Percentiles rank a stretch among this genome's conserved stretches.
phyloP scores from a whole-genome alignment of 2,797 vertebrate species.

The Chiloscyllium punctatum region DNA sequence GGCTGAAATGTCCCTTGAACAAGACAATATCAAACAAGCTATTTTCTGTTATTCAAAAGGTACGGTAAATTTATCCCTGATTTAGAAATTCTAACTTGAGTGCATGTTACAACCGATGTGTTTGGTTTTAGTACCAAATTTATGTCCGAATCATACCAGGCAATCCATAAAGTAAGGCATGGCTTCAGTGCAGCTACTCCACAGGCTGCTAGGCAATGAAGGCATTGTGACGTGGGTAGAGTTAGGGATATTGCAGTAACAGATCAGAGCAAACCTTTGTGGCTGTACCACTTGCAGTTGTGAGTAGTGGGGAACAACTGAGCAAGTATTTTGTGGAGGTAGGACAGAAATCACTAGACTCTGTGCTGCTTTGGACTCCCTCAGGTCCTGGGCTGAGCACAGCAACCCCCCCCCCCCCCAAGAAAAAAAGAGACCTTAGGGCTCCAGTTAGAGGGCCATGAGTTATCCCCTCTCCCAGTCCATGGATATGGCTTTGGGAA shows the following conservation, averaged over 20 bases:
- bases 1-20: constrained; percentile 94
- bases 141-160: neutral
- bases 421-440: too few relatives aligned
- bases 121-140: neutral
- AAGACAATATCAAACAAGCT: constrained; percentile 91
- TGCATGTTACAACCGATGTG: neutral
- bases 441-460: too few relatives aligned
- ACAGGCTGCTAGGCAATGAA: neutral
- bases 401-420: too few relatives aligned
- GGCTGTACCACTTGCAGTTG: neutral
- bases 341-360: too few relatives aligned
- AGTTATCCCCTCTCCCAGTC: too few relatives aligned
- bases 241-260: neutral
- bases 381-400: too few relatives aligned
- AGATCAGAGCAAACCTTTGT: neutral
- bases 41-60: constrained; percentile 93
- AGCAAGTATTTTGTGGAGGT: neutral
- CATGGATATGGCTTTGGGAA: neutral
- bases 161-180: neutral
- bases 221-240: neutral
- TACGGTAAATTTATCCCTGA: constrained; percentile 44
- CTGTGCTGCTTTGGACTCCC: too few relatives aligned
- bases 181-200: neutral
- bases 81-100: neutral
- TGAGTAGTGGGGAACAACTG: neutral